Evolutionary conservation across 2,888 invertebrate species (phyloP), one percentile per base, ranked within the genome.

Genomic region (Erpobdella octoculata): DNA sequence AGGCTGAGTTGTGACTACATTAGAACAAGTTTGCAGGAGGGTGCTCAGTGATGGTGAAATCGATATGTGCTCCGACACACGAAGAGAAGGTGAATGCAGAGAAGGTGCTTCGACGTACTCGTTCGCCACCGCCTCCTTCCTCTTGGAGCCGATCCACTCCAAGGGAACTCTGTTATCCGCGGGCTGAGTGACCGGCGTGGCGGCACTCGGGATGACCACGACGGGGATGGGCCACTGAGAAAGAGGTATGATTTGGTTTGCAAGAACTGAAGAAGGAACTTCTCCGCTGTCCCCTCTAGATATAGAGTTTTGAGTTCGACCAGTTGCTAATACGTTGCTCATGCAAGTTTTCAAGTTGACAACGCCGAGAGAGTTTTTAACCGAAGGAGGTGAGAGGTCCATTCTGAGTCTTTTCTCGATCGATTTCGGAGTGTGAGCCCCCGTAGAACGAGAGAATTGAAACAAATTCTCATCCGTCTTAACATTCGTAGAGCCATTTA

Each of bases 81-180:
- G 53, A 8, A 5, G 53, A 53, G 61, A 61, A 61, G 35, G 62
- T 33, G 31, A 33, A 6, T 62, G n/a, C 48, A 72, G 37, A 35
- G 72, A 38, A 1, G 72, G 72, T n/a, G 28, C 59, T 31, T 72
- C 72, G 21, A 72, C 72, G 28, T 72, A 72, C 36, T 72, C 72
- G 37, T 72, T 72, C 12, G 66, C 71, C 35, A 62, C 62, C 4
- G 35, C 62, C 5, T 31, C 62, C 31, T 62, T 62, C n/a, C n/a
- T 41, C n/a, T 62, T 62, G 6, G 62, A n/a, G 9, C 33, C 35
- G 9, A 62, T n/a, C 62, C 62, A 62, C 3, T 62, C 62, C 5
- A 62, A 62, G 5, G 53, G 28, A 9, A 53, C 28, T 53, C 53
- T n/a, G 8, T 53, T 28, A 6, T 53, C 53, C 28, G 53, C 53